These are phyloP conservation scores for Euwallacea similis DNA, from an alignment of 1,140 invertebrate species.

Conservation along the genomic window DNA sequence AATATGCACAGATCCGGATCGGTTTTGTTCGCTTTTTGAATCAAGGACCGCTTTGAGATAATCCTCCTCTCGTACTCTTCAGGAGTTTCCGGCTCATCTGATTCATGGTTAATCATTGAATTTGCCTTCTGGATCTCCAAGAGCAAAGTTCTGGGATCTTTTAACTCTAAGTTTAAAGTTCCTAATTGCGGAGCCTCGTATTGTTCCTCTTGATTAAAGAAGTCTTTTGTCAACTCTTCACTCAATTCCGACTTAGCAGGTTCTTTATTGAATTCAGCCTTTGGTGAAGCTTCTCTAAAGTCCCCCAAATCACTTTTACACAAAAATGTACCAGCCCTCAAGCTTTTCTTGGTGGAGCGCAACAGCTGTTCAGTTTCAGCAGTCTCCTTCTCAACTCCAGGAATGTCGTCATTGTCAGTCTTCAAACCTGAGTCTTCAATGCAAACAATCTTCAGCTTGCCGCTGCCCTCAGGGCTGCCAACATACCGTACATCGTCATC, in stretches of 20 bases:
- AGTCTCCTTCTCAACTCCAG: not conserved
- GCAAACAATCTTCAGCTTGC: conserved; percentile 28
- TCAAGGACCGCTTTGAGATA: conserved; percentile 49
- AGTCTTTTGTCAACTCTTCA: too few relatives aligned
- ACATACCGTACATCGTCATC: not conserved
- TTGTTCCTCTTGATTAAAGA: conserved; percentile 54
- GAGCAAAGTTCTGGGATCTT: conserved; percentile 23
- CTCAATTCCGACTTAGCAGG: too few relatives aligned
- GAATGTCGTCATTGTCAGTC: not conserved
- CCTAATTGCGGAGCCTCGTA: conserved; percentile 56
- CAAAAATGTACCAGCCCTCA: conserved; percentile 33
- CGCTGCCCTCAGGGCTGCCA: not conserved
- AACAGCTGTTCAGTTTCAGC: conserved; percentile 11
- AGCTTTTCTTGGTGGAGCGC: conserved; percentile 9
- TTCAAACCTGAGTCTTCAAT: conserved; percentile 19
- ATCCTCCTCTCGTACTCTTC: conserved; percentile 38
- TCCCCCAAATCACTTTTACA: conserved; percentile 16
- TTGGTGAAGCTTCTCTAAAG: not conserved
- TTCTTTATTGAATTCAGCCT: not conserved
- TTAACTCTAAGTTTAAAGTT: conserved; percentile 41
- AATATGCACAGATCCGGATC: conserved; percentile 51
- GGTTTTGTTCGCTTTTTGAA: conserved; percentile 48
- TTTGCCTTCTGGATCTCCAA: conserved; percentile 22
- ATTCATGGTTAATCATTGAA: not conserved
- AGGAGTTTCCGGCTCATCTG: conserved; percentile 28